Evolutionary conservation across 2,888 invertebrate genomes (phyloP).

Genomic region (Hyppa rectilinea): DNA sequence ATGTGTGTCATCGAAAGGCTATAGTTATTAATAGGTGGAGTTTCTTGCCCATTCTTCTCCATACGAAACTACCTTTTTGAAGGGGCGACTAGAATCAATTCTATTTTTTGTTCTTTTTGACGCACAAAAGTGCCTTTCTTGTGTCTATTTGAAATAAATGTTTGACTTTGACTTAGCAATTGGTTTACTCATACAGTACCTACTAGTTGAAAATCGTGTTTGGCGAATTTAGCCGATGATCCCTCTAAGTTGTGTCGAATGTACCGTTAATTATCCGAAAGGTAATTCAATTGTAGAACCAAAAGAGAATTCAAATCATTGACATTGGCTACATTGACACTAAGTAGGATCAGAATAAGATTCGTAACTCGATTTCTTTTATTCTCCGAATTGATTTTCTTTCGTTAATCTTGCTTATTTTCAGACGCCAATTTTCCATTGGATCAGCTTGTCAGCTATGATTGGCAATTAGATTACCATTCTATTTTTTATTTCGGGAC

Average conservation of each 20-base stretch:
- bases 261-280: background rate
- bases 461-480: background rate
- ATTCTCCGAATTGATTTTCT: background rate
- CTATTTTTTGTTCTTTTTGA: no score
- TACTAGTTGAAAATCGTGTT: background rate
- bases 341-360: background rate
- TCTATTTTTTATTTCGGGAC: background rate
- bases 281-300: background rate
- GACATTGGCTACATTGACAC: background rate
- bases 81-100: no score
- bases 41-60: no score
- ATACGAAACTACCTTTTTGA: no score
- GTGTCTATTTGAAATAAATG: no score
- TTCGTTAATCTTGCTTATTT: slow-evolving; percentile 14
- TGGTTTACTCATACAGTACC: background rate
- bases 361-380: slow-evolving; percentile 9
- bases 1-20: background rate
- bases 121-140: no score
- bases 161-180: no score
- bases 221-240: background rate
- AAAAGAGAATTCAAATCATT: background rate
- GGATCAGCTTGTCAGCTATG: background rate
- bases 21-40: background rate
- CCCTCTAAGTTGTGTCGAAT: background rate
- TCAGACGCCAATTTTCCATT: background rate